phyloP scores from a whole-genome alignment of 2,797 vertebrate species.

The Thunnus albacares region DNA sequence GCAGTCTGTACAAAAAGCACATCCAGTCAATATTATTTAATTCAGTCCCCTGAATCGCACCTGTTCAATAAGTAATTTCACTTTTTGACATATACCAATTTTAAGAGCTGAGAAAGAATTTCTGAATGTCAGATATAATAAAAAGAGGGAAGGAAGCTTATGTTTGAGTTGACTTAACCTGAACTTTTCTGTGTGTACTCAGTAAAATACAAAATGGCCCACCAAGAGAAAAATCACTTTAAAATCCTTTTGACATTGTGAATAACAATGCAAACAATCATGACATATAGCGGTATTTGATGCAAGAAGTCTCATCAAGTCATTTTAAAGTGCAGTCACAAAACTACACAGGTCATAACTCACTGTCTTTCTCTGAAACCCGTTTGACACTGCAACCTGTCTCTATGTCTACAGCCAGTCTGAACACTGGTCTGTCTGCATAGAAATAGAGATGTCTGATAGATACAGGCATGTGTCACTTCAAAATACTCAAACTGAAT shows the following conservation, averaged over 20 bases:
- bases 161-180: constrained; percentile 50
- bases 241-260: constrained; percentile 24
- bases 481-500: constrained; percentile 52
- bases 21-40: constrained; percentile 61
- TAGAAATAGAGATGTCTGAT: constrained; percentile 15
- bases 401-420: constrained; percentile 35
- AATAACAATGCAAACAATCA: constrained; percentile 46
- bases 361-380: constrained; percentile 38
- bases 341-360: constrained; percentile 44
- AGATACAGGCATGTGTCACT: constrained; percentile 64
- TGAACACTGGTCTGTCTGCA: constrained; percentile 24
- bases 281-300: constrained; percentile 31
- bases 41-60: constrained; percentile 51
- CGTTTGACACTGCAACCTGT: constrained; percentile 58
- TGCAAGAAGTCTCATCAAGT: constrained; percentile 20
- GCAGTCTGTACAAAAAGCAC: constrained; percentile 39
- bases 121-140: constrained; percentile 61
- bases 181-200: constrained; percentile 27
- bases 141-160: constrained; percentile 49
- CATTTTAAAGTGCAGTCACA: constrained; percentile 31
- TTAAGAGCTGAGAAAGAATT: constrained; percentile 40
- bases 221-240: constrained; percentile 42
- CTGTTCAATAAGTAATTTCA: constrained; percentile 70
- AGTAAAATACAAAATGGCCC: constrained; percentile 38
- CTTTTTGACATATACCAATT: constrained; percentile 64